Evolutionary conservation across 1,140 invertebrate genomes (phyloP), one percentile per base, ranked within the genome.

Genomic region (Sinella curviseta): DNA sequence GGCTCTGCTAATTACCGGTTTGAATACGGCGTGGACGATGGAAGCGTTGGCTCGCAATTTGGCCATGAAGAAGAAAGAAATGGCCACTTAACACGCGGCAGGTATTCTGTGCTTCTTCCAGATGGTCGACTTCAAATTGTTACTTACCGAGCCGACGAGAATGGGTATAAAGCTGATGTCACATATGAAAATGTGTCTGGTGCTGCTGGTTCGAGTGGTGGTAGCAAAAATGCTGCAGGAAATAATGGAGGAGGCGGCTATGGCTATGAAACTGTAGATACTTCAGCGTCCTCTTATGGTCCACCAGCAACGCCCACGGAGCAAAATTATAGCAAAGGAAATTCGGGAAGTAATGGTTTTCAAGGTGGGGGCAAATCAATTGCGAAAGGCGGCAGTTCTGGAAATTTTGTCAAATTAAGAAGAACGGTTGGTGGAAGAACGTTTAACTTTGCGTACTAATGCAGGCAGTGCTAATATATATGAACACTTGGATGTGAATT

Each of bases 81-180:
- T 75, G 80, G 80, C 0, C 31, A 74, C 20, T 31, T 33, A 0
- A 80, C 74, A 28, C 26, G 39, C 17, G 84, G 84, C 24, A 39
- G 76, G 75, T 84, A 84, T 60, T 54, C 57, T 26, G 84, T 84
- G 1, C 73, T 76, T 24, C 70, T 84, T 16, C 84, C 84, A 1
- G 84, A 84, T 75, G 84, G 84, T n/a, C 36, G 84, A 76, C 14
- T 77, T 28, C 70, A 86, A n/a, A 82, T 81, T 57, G 83, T 84
- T 1, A 80, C 79, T 0, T 84, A 84, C 75, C 48, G 54, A 20
- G 83, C 82, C 1, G 80, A 84, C 65, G 60, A 75, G 33, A 81
- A 82, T 39, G 82, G 82, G 33, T 82, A 82, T 39, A 54, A 55
- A 28, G 82, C 82, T 0, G 76, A 79, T 54, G 82, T 82, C 26